Percentiles rank a stretch among this genome's conserved stretches.
Conservation (phyloP, 2,113 vertebrate genomes). For the Mesembrinibis cayennensis region DNA sequence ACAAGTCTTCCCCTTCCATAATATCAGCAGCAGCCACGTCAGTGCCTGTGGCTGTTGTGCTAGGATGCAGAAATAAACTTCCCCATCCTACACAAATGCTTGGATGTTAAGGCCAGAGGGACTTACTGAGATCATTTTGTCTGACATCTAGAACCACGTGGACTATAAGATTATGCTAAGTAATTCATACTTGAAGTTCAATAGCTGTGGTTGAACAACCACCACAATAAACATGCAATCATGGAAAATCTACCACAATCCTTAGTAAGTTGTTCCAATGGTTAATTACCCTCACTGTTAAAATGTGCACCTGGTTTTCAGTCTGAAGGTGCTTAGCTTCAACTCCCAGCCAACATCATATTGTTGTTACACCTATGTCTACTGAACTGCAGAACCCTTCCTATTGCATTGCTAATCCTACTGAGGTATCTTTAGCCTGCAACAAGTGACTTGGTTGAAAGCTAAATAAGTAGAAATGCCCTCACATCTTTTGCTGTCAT, state of each 20-base stretch:
- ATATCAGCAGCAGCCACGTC: neutral
- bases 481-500: neutral
- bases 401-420: neutral
- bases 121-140: neutral
- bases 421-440: neutral
- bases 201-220: slow-evolving; percentile 40
- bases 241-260: slow-evolving; percentile 51
- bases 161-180: slow-evolving; percentile 1
- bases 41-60: neutral
- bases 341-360: neutral
- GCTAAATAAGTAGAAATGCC: neutral
- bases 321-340: neutral
- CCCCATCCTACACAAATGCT: neutral
- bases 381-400: neutral
- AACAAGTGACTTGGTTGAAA: neutral
- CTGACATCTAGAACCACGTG: neutral
- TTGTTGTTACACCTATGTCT: neutral
- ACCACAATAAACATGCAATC: slow-evolving; percentile 48
- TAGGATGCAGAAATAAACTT: slow-evolving; percentile 31
- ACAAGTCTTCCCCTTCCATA: neutral
- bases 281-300: slow-evolving; percentile 14
- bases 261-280: slow-evolving; percentile 26
- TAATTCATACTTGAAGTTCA: slow-evolving; percentile 3
- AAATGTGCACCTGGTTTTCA: neutral
- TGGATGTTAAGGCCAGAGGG: neutral